These are phyloP conservation scores for Rhamphomyia laevipes DNA, from an alignment of 2,888 invertebrate species.

Conservation along the genomic window DNA sequence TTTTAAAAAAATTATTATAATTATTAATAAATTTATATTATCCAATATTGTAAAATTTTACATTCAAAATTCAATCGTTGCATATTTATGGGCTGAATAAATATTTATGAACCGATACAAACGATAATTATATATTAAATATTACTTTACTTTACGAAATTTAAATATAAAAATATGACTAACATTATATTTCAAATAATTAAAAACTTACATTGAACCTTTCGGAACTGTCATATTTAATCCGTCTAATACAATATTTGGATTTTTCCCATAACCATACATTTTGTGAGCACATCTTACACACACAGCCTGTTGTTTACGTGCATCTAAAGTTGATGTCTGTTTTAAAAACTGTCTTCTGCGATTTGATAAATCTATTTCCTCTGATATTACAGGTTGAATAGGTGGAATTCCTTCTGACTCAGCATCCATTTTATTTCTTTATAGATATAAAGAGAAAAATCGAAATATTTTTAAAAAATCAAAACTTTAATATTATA, in stretches of 20 bases:
- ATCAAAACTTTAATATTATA: too few species aligned
- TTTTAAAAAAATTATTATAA: too few species aligned
- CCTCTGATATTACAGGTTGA: conserved; percentile 26
- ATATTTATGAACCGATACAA: too few species aligned
- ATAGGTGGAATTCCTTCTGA: conserved; percentile 35
- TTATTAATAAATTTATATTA: too few species aligned
- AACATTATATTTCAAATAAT: too few species aligned
- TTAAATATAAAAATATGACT: too few species aligned
- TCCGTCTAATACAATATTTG: conserved; percentile 71
- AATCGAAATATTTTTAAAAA: too few species aligned
- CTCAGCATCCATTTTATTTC: conserved; percentile 33
- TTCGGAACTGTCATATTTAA: conserved; percentile 88
- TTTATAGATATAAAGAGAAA: background rate
- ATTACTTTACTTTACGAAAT: too few species aligned
- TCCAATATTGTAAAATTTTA: too few species aligned
- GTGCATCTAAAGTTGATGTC: conserved; percentile 55
- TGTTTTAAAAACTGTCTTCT: conserved; percentile 48
- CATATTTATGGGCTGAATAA: conserved; percentile 3
- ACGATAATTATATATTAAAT: too few species aligned
- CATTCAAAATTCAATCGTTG: too few species aligned
- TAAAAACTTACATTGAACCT: conserved; percentile 64
- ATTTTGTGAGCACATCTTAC: conserved; percentile 72
- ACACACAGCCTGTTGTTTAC: conserved; percentile 72
- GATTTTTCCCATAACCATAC: conserved; percentile 68
- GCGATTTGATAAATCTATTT: conserved; percentile 41